Base-by-base conservation (phyloP, 2,797 vertebrate genomes). In the Nothura maculosa region DNA sequence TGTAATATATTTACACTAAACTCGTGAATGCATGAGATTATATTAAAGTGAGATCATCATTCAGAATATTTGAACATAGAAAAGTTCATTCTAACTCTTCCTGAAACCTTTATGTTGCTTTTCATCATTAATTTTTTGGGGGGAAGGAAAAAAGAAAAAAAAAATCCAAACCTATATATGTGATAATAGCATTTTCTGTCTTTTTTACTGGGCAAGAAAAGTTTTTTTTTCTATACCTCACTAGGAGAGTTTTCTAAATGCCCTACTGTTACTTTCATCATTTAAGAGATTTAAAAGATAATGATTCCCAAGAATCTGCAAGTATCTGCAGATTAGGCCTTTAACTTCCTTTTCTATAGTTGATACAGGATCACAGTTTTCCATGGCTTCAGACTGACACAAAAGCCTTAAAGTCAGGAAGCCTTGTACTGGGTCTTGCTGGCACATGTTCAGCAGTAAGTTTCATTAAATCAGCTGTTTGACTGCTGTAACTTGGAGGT, bases 1-100 rank as follows among this genome's bases (percentile, higher is more conserved):
- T 88, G 28, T 78, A 72, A 75, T 84, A 52, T 77, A 87, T 70
- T 87, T 92, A 81, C 61, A 40, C 19, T 75, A 78, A 91, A 72
- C 80, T 68, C 28, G 38, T 6, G 1, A 55, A n/a, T 55, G 18
- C 28, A 19, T n/a, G 30, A 82, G 19, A 25, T 85, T 84, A 72
- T 73, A 72, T 73, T 78, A 79, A 82, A 92, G 52, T 72, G 2
- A 47, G 67, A 36, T 19, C 86, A 21, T 48, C 19, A 36, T 84
- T 79, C 61, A 61, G n/a, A 80, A 21, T 90, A 82, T 93, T 89
- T 89, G 17, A 50, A 77, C 28, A 18, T 48, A 87, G 9, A 45
- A 80, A 64, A 8, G 7, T 24, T 85, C 34, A 13, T 21, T 73
- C 80, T 66, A 87, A 21, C 48, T 90, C 30, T 80, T 52, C 13